phyloP scores from a whole-genome alignment of 2,888 invertebrate species.

The Dicyrtoma fusca region DNA sequence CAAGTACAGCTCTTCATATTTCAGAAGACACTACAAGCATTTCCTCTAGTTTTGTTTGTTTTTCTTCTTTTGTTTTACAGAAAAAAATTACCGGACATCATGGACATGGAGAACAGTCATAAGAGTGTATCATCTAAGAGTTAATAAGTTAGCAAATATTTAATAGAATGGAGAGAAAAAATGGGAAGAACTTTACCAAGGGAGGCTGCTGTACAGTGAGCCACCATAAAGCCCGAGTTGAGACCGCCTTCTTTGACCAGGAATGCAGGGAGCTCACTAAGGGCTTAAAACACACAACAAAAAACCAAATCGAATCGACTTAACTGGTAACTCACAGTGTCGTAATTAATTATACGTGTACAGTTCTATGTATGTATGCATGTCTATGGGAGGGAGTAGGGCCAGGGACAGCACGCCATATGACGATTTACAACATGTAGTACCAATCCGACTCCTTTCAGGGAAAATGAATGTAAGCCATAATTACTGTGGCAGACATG shows the following conservation, averaged over 20 bases:
- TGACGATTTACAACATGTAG: too few species aligned
- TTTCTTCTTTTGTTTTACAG: background rate
- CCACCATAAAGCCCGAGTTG: constrained; percentile 72
- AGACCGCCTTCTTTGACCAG: constrained; percentile 69
- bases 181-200: constrained; percentile 61
- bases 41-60: background rate
- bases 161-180: background rate
- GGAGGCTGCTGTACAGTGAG: constrained; percentile 70
- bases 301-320: background rate
- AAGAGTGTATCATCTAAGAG: background rate
- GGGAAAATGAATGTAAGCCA: too few species aligned
- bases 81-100: background rate
- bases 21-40: too few species aligned
- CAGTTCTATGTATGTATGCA: too few species aligned
- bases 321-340: too few species aligned
- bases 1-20: background rate
- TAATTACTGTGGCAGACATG: too few species aligned
- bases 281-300: constrained; percentile 59
- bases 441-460: too few species aligned
- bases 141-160: background rate
- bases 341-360: background rate
- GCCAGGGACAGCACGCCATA: background rate
- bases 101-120: background rate
- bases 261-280: constrained; percentile 70
- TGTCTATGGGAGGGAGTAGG: background rate